Conservation (phyloP, 1,140 invertebrate genomes). For the Euwallacea fornicatus region DNA sequence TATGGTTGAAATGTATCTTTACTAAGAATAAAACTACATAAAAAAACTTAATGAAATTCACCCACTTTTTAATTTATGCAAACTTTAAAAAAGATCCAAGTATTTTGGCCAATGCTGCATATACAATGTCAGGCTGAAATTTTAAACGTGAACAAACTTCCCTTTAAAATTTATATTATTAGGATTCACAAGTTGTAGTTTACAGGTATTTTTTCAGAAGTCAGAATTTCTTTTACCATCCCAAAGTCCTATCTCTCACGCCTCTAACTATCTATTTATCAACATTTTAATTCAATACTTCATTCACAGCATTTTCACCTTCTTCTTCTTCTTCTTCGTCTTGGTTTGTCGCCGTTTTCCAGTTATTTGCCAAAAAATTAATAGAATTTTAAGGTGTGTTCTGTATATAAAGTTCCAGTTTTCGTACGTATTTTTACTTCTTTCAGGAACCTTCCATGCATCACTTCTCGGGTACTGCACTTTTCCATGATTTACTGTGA, state of each 20-base stretch:
- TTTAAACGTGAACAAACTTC: background rate
- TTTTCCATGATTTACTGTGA: background rate
- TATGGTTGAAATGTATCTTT: too few species aligned
- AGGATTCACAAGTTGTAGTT: background rate
- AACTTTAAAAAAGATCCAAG: too few species aligned
- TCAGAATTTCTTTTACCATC: background rate
- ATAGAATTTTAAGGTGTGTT: background rate
- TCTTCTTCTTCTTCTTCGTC: background rate
- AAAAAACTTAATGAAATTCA: too few species aligned
- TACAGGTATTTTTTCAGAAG: background rate
- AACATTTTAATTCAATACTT: too few species aligned
- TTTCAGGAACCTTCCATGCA: background rate
- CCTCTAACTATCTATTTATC: too few species aligned
- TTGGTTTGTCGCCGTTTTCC: background rate
- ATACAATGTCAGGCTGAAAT: background rate
- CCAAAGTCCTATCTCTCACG: background rate
- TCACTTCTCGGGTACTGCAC: background rate
- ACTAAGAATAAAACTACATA: too few species aligned
- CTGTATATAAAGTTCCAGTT: background rate
- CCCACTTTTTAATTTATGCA: too few species aligned
- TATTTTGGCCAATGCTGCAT: too few species aligned
- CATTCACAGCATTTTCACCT: too few species aligned
- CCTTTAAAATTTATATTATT: background rate
- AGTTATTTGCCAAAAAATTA: background rate
- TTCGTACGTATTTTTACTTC: background rate